Base-by-base conservation (phyloP, 2,797 vertebrate genomes). In the Xenops minutus region DNA sequence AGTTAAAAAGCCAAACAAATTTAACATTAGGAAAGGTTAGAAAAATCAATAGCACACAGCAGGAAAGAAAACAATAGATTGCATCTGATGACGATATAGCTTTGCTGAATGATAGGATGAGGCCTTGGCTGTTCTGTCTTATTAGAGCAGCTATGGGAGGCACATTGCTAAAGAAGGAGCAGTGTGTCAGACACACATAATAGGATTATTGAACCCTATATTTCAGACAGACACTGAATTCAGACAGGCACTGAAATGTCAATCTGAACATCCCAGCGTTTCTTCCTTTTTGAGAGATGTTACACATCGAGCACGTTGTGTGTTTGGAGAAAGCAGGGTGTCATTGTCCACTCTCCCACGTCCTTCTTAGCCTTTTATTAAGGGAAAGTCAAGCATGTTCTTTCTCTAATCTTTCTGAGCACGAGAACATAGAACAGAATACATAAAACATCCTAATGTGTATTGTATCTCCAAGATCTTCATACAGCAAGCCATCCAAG, bases 11-110 rank as follows among this genome's bases (percentile, higher is more conserved):
- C 87, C 87, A 93, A 92, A 79, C 87, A 91, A 95, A 92, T 93
- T 88, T 88, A 94, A 91, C 92, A 93, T 94, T 91, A 96, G 80
- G 83, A 97, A 97, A 95, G 94, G 95, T 95, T 95, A 95, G 72
- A 89, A 92, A 96, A 96, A 93, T 97, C 95, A 89, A 96, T 97
- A 94, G 10, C 56, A 80, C 91, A 19, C 82, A 95, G 95, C 87
- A 88, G 91, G 93, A 91, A 91, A 84, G 85, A 88, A 92, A 94
- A 92, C 89, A 88, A 89, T 36, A 95, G 85, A 83, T 69, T 92
- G 82, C 68, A 79, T 91, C 62, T 78, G 79, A 87, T 83, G 89
- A 91, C 3, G 6, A 85, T 77, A 75, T 6, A 92, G 46, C 58
- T 91, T 71, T 63, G 36, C 61, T 83, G 66, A 92, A 63, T 59